phyloP scores from a whole-genome alignment of 2,888 invertebrate species.

The Acanthosoma haemorrhoidale region DNA sequence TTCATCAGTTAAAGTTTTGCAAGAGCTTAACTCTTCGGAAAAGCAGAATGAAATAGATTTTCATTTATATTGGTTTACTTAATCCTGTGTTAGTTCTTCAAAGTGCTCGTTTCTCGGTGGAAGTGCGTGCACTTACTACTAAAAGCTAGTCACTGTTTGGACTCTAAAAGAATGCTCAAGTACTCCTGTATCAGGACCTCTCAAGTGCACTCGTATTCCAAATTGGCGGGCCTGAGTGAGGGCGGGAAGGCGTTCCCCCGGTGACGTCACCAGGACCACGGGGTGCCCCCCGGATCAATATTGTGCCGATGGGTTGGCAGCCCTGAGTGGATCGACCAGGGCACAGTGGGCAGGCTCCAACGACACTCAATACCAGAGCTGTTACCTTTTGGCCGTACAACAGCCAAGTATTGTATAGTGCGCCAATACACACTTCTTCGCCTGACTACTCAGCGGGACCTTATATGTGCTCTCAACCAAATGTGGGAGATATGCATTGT shows the following conservation, averaged over 20 bases:
- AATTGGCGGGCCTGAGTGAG: background rate
- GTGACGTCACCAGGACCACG: background rate
- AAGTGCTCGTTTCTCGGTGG: no score
- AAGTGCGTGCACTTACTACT: no score
- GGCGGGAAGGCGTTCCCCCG: background rate
- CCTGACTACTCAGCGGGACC: background rate
- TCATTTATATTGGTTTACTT: no score
- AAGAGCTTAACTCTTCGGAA: no score
- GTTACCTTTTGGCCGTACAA: background rate
- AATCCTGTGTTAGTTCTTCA: no score
- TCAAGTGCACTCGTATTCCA: background rate
- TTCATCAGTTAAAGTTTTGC: no score
- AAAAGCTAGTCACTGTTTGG: no score
- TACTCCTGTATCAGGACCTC: no score
- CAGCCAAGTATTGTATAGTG: background rate
- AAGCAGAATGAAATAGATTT: no score
- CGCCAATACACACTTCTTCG: no score
- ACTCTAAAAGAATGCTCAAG: no score
- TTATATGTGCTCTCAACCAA: slow-evolving; percentile 17
- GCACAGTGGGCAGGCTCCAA: background rate
- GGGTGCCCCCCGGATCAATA: slow-evolving; percentile 22
- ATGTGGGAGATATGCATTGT: slow-evolving; percentile 37
- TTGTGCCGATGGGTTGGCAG: background rate
- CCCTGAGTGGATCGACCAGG: slow-evolving; percentile 17
- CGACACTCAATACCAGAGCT: slow-evolving; percentile 6